A percentile compares a stretch with the other conserved stretches of the same genome.
phyloP scores from a whole-genome alignment of 2,888 invertebrate genomes.

The Phorcus lineatus region DNA sequence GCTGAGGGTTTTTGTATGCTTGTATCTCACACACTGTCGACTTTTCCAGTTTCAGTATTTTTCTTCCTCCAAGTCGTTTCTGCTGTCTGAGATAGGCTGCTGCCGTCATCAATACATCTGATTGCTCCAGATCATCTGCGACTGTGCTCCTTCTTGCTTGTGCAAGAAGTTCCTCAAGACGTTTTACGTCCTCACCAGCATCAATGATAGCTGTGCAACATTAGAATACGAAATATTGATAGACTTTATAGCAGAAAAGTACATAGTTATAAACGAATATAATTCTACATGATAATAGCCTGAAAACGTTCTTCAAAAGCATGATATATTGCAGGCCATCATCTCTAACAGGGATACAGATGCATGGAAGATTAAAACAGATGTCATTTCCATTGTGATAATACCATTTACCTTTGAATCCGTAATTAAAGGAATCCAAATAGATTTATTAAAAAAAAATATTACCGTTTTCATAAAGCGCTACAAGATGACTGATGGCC shows the following conservation, averaged over 20 bases:
- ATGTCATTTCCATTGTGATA: too few species aligned
- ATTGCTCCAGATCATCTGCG: background rate
- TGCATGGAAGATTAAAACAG: too few species aligned
- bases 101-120: background rate
- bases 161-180: background rate
- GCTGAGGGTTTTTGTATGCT: background rate
- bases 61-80: background rate
- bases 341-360: too few species aligned
- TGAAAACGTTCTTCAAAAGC: too few species aligned
- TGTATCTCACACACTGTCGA: background rate
- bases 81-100: background rate
- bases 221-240: too few species aligned
- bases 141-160: background rate
- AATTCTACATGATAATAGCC: too few species aligned
- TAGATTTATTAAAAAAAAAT: too few species aligned
- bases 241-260: too few species aligned
- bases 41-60: background rate
- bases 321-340: too few species aligned
- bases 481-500: constrained; percentile 30
- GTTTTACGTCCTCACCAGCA: background rate
- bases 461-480: constrained; percentile 33
- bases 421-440: too few species aligned
- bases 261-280: too few species aligned
- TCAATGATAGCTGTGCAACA: background rate
- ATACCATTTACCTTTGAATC: too few species aligned